These are phyloP conservation scores for Orchestes rusci DNA, from an alignment of 2,888 invertebrate species.

Conservation along the genomic window DNA sequence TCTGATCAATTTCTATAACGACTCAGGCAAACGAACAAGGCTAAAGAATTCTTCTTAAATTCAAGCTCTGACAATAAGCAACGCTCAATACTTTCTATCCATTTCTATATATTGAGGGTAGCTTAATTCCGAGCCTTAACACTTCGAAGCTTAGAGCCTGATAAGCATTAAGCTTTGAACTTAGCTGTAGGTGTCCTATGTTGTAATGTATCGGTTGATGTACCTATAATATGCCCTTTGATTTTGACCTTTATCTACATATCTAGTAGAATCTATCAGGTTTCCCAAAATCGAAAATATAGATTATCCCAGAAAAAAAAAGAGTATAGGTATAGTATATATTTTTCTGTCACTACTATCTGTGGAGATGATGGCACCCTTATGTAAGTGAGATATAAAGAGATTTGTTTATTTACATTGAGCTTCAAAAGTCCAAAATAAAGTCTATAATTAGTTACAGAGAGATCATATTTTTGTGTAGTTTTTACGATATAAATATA, in stretches of 20 bases:
- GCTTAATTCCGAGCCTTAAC: constrained; percentile 22
- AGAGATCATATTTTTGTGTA: too few species aligned
- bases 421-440: too few species aligned
- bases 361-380: too few species aligned
- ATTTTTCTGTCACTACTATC: too few species aligned
- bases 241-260: constrained; percentile 18
- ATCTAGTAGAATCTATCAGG: constrained; percentile 23
- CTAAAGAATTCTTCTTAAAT: constrained; percentile 13
- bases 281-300: constrained; percentile 22
- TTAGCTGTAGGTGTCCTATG: background rate
- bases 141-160: background rate
- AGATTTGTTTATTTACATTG: too few species aligned
- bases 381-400: too few species aligned
- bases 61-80: constrained; percentile 22
- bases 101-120: constrained; percentile 25
- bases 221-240: constrained; percentile 2
- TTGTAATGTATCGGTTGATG: constrained; percentile 9
- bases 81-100: constrained; percentile 24
- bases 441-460: too few species aligned
- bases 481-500: too few species aligned
- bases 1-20: constrained; percentile 4
- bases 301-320: constrained; percentile 16
- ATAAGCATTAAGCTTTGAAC: background rate
- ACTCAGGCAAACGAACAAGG: constrained; percentile 17
- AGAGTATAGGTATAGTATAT: too few species aligned